Percentiles rank a stretch among this genome's conserved stretches.
These are phyloP conservation scores for Tiliacea aurago DNA, from an alignment of 2,888 invertebrate genomes.

Conservation along the genomic window DNA sequence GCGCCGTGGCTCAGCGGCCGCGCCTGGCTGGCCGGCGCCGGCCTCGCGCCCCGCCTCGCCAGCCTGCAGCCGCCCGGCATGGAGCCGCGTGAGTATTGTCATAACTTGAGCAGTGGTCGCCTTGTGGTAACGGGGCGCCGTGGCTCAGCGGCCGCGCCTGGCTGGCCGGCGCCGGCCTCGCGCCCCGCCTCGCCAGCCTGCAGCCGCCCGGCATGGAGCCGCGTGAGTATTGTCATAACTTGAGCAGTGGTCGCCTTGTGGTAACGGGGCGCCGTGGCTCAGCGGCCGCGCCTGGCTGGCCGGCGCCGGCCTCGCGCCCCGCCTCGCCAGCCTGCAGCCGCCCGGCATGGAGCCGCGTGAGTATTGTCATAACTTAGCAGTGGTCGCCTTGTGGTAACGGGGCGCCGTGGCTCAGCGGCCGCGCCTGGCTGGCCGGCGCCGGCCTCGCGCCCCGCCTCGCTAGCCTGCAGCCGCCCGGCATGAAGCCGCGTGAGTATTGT, in stretches of 20 bases:
- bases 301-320: conserved; percentile 91
- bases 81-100: conserved; percentile 86
- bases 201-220: conserved; percentile 96
- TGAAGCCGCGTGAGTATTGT: conserved; percentile 90
- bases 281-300: conserved; percentile 95
- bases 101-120: too few relatives aligned
- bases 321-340: conserved; percentile 94
- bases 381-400: conserved; percentile 94
- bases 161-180: conserved; percentile 93
- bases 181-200: conserved; percentile 92
- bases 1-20: conserved; percentile 92
- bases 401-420: conserved; percentile 93
- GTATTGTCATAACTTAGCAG: conserved; percentile 68
- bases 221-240: conserved; percentile 72
- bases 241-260: conserved; percentile 72
- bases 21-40: conserved; percentile 95
- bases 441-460: conserved; percentile 91
- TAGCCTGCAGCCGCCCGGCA: conserved; percentile 96
- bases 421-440: conserved; percentile 94
- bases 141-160: conserved; percentile 94
- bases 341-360: conserved; percentile 93
- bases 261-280: conserved; percentile 95
- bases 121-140: conserved; percentile 95
- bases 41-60: conserved; percentile 91
- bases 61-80: conserved; percentile 97